phyloP scores from a whole-genome alignment of 2,888 invertebrate genomes.

The Blastobasis adustella region DNA sequence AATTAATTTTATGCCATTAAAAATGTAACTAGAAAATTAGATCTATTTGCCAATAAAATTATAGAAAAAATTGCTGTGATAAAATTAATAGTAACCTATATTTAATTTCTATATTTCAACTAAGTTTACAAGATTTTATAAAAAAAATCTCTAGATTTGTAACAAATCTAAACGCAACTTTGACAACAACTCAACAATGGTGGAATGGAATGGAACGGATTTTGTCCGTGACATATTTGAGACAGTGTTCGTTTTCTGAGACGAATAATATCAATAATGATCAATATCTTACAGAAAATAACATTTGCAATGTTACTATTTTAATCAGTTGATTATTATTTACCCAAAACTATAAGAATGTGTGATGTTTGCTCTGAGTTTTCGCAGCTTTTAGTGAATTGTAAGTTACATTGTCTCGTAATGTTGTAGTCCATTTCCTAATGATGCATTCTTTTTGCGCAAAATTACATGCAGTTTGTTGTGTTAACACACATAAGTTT shows the following conservation, averaged over 20 bases:
- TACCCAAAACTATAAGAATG: slow-evolving; percentile 76
- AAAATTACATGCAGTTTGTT: slow-evolving; percentile 2
- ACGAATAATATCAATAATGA: slow-evolving; percentile 70
- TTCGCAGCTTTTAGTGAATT: slow-evolving; percentile 88
- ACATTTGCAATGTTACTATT: slow-evolving; percentile 56
- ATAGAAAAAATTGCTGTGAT: too few species aligned
- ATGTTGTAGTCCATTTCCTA: slow-evolving; percentile 41
- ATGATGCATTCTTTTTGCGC: slow-evolving; percentile 22
- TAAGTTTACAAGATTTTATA: too few species aligned
- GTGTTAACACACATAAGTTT: too few species aligned
- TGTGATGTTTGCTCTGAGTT: slow-evolving; percentile 97
- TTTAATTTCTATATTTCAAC: too few species aligned
- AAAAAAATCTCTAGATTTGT: too few species aligned
- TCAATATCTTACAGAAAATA: slow-evolving; percentile 52
- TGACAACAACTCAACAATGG: slow-evolving; percentile 73
- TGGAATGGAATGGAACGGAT: slow-evolving; percentile 52
- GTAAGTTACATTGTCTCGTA: slow-evolving; percentile 73
- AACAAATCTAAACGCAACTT: slow-evolving; percentile 50
- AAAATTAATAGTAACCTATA: too few species aligned
- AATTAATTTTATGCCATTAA: too few species aligned
- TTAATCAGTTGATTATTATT: slow-evolving; percentile 56
- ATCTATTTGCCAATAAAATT: too few species aligned
- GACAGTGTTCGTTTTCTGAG: slow-evolving; percentile 66
- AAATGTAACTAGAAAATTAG: too few species aligned
- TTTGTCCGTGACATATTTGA: slow-evolving; percentile 61